These are phyloP conservation scores for Ernsta delagoae DNA, from an alignment of 2,888 invertebrate species.

Conservation along the genomic window DNA sequence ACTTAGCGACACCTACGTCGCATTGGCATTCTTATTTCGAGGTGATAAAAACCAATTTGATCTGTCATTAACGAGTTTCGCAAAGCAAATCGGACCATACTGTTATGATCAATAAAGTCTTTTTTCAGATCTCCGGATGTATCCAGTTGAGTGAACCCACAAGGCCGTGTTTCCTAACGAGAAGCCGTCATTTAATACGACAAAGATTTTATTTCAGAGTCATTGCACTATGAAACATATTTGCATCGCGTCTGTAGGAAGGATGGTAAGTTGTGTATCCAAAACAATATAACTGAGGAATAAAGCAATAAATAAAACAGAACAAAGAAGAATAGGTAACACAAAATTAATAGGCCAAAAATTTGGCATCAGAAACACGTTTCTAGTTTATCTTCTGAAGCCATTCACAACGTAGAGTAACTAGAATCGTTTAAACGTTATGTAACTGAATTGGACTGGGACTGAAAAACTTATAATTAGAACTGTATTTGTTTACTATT, in stretches of 20 bases:
- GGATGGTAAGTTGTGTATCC: background rate
- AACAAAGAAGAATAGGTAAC: background rate
- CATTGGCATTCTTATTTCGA: slow-evolving; percentile 39
- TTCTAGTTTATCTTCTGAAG: slow-evolving; percentile 10
- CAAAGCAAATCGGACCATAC: slow-evolving; percentile 26
- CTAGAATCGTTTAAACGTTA: slow-evolving; percentile 2
- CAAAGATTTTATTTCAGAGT: slow-evolving; percentile 44
- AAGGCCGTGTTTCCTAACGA: slow-evolving; percentile 48
- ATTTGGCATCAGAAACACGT: slow-evolving; percentile 23
- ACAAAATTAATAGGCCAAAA: slow-evolving; percentile 9
- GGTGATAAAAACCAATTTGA: slow-evolving; percentile 40
- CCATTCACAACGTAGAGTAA: slow-evolving; percentile 9
- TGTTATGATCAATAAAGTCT: slow-evolving; percentile 32
- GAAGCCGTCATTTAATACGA: slow-evolving; percentile 45
- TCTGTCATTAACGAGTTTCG: slow-evolving; percentile 12
- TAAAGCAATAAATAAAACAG: background rate
- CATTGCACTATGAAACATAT: slow-evolving; percentile 38
- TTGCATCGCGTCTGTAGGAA: slow-evolving; percentile 20
- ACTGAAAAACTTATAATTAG: background rate
- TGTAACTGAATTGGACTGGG: background rate
- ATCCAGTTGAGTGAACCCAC: slow-evolving; percentile 43
- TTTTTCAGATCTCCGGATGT: slow-evolving; percentile 34
- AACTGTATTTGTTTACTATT: no score
- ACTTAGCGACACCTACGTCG: slow-evolving; percentile 44
- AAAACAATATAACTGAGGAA: background rate